phyloP scores from a whole-genome alignment of 1,140 invertebrate genomes.

The Caenorhabditis briggsae region DNA sequence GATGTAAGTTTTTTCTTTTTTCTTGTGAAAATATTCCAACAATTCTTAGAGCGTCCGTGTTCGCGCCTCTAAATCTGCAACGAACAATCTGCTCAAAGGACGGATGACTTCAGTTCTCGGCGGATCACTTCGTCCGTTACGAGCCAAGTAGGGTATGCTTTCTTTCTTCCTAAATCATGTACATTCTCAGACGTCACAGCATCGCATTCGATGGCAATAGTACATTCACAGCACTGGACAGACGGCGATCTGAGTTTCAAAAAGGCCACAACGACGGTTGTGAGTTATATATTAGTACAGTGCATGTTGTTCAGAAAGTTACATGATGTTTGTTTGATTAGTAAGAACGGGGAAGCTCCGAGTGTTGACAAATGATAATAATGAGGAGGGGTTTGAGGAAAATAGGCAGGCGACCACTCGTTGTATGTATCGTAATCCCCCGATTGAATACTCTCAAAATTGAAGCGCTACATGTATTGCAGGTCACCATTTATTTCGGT shows the following conservation, averaged over 20 bases:
- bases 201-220: slow-evolving; percentile 24
- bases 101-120: slow-evolving; percentile 1
- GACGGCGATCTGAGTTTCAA: neutral
- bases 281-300: neutral
- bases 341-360: slow-evolving; percentile 14
- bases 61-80: slow-evolving; percentile 8
- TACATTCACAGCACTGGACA: neutral
- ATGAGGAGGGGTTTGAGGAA: neutral
- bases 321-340: slow-evolving; percentile 21
- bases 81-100: neutral
- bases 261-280: neutral
- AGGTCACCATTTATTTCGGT: too few species aligned
- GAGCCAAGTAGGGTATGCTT: neutral
- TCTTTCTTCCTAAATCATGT: neutral
- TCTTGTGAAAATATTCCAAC: neutral
- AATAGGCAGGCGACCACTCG: neutral
- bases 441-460: neutral
- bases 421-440: slow-evolving; percentile 39
- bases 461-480: neutral
- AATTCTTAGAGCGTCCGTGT: neutral
- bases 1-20: neutral
- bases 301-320: neutral
- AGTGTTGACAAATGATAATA: slow-evolving; percentile 33
- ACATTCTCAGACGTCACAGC: neutral
- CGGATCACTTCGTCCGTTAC: slow-evolving; percentile 8